Conservation (phyloP, 2,888 invertebrate genomes). For the Alviniconcha strummeri region DNA sequence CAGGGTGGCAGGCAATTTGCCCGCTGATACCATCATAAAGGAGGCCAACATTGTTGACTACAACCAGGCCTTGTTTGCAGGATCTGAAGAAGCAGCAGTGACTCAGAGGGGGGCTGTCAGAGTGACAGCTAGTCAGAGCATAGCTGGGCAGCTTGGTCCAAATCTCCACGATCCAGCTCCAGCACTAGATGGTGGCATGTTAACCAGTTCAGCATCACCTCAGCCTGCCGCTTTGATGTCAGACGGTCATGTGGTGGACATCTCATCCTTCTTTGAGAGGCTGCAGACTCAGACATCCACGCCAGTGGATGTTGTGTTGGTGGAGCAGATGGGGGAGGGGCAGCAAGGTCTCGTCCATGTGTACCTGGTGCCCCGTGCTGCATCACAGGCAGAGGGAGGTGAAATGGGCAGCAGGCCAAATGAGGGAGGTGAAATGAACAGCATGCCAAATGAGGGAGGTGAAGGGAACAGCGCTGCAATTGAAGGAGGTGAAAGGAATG, state of each 20-base stretch:
- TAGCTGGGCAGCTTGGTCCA: background rate
- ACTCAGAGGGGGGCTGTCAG: background rate
- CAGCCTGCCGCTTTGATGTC: background rate
- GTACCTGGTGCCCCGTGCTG: conserved; percentile 45
- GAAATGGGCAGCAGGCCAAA: background rate
- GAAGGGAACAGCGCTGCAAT: background rate
- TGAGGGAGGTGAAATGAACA: background rate
- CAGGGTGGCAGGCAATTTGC: background rate
- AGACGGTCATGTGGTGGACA: background rate
- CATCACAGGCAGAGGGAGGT: background rate
- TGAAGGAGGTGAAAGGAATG: background rate
- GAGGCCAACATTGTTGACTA: background rate
- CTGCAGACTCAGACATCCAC: conserved; percentile 15
- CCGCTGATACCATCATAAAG: background rate
- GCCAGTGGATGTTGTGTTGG: conserved; percentile 48
- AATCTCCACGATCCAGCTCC: background rate
- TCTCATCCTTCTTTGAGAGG: background rate
- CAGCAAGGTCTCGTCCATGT: conserved; percentile 58
- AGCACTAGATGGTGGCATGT: background rate
- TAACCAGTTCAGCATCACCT: background rate
- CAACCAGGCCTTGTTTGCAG: background rate
- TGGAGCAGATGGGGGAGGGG: conserved; percentile 47
- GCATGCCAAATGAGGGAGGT: background rate
- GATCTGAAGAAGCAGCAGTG: background rate
- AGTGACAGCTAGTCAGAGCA: background rate